Conservation (phyloP, 2,113 vertebrate genomes). For the Dicerorhinus sumatrensis region DNA sequence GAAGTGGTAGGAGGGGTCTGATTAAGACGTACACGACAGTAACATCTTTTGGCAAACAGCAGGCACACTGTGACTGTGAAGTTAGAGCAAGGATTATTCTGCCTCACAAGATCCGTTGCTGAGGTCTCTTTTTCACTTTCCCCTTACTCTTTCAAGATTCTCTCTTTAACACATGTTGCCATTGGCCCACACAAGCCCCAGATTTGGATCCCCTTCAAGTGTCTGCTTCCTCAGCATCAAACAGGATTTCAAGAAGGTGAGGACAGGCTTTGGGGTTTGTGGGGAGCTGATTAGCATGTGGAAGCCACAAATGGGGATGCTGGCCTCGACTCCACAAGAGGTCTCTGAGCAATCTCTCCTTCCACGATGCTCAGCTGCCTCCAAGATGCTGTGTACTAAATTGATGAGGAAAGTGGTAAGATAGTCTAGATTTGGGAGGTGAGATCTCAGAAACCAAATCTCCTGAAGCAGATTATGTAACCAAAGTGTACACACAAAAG, state of each 20-base stretch:
- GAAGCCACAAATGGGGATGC: background rate
- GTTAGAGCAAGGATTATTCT: constrained; percentile 1
- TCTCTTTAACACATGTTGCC: background rate
- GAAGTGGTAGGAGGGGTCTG: background rate
- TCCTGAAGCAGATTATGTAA: background rate
- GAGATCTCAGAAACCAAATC: constrained; percentile 25
- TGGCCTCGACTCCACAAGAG: background rate
- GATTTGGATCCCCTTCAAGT: background rate
- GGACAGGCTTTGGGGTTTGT: background rate
- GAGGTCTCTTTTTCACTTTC: background rate
- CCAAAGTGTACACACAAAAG: background rate
- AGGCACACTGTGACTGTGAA: background rate
- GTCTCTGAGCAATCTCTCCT: background rate
- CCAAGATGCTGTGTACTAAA: background rate
- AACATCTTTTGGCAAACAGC: background rate
- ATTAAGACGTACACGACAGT: background rate
- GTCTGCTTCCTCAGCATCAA: constrained; percentile 22
- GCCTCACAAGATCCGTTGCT: background rate
- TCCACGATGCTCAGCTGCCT: background rate
- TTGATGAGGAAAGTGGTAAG: background rate
- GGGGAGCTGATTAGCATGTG: background rate
- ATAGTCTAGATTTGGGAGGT: background rate
- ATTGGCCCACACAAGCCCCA: background rate
- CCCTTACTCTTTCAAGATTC: constrained; percentile 33
- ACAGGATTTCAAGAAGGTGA: constrained; percentile 21